Evolutionary conservation across 2,888 invertebrate species (phyloP), one percentile per base, ranked within the genome.

Genomic region (Caenorhabditis drosophilae): DNA sequence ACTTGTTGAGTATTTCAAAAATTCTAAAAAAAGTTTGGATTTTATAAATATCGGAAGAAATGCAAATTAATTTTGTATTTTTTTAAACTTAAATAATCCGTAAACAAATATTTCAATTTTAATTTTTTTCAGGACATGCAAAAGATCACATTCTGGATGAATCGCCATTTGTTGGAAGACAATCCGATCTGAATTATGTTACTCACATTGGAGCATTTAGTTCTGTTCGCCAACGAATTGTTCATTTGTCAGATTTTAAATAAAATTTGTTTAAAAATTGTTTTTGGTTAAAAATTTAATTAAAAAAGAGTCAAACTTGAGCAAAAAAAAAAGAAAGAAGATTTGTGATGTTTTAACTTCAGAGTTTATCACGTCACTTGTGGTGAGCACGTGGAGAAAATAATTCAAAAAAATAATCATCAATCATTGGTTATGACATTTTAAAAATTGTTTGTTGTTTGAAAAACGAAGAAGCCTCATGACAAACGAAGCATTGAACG

Each of bases 91-190:
- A n/a, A n/a, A n/a, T n/a, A n/a, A n/a, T n/a, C n/a, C n/a, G 18
- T 23, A 48, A 15, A 27, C 22, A 20, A 6, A 12, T 15, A 22
- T 9, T 2, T 25, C 7, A 20, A 34, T 20, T 9, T 4, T 42
- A 4, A 11, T 41, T 38, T 9, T 20, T 54, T 63, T 20, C 47
- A 44, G 72, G 61, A 1, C 62, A 69, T 36, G 74, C 74, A 9
- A 76, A 76, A 50, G 77, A 77, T 42, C 76, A 76, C 53, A 73
- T 76, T 40, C 59, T 77, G 23, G 77, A 77, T 45, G 76, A 75
- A 23, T 66, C 74, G 7, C 59, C 61, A 11, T 71, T 75, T 38
- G 40, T 51, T 9, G 73, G 71, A 9, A 48, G 70, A 11, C 60
- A 59, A 44, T 70, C 75, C 4, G 76, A 75, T 56, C 27, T 60